Base-by-base conservation (phyloP, 2,888 invertebrate species). In the Gymnosoma rotundatum region DNA sequence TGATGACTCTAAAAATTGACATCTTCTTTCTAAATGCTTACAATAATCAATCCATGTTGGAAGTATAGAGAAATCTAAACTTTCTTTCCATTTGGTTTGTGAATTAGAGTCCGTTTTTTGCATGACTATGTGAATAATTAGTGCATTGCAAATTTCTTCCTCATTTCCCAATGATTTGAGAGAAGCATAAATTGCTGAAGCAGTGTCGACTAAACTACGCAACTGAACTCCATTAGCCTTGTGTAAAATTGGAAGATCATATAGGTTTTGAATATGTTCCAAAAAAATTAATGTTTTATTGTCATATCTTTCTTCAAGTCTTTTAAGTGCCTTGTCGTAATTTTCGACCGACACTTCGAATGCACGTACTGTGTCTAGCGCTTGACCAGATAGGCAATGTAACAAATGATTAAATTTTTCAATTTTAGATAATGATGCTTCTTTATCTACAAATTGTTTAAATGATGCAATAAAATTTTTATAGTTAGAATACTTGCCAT, bases 21-120 rank as follows among this genome's bases (percentile, higher is more conserved):
- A 86, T 12, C 73, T 73, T 12, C 78, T 42, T 20, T 73, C 76
- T 7, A 85, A 48, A 7, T 54, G 36, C 16, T 67, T 64, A 8
- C 78, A 54, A 25, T 58, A 86, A 6, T 72, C 75, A 12, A n/a
- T 38, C 81, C 79, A 83, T 16, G 64, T 67, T n/a, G 78, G 81
- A 21, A 83, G 25, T 21, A 25, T 73, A 0, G 14, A 52, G 52
- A 67, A 86, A 36, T 86, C 80, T 18, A 84, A 61, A 2, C 52
- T 63, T 50, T 81, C 70, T 18, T 82, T 82, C 78, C 83, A 86
- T 45, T 83, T 83, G 10, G 50, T 66, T 63, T 83, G 54, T 32
- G 83, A 79, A 2, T 58, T 58, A 14, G 64, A 18, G 42, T 83
- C 83, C 21, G 73, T 63, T 52, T 83, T 84, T 16, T 75, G 50